phyloP scores from a whole-genome alignment of 2,113 vertebrate genomes.

The Pitta sordida region DNA sequence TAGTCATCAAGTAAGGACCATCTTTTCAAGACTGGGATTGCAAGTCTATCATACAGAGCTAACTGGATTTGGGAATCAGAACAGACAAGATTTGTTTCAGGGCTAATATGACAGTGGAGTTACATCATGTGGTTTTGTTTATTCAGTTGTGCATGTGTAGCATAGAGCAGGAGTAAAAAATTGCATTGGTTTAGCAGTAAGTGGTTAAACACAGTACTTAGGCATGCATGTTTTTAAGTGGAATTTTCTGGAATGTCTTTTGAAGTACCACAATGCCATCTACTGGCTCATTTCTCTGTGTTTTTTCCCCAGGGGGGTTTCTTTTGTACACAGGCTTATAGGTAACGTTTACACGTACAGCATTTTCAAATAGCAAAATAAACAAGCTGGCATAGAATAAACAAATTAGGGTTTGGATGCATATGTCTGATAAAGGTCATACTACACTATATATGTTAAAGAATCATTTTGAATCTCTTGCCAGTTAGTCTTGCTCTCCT shows the following conservation, averaged over 20 bases:
- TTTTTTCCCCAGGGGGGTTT: neutral
- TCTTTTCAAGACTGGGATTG: neutral
- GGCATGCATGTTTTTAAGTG: slow-evolving; percentile 12
- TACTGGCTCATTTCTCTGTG: slow-evolving; percentile 47
- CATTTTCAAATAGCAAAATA: neutral
- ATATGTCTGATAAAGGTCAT: neutral
- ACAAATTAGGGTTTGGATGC: neutral
- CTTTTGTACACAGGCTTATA: neutral
- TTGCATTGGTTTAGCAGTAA: slow-evolving; percentile 63
- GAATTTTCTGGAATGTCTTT: slow-evolving; percentile 26
- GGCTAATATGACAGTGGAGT: neutral
- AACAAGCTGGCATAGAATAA: neutral
- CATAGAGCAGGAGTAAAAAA: slow-evolving; percentile 56
- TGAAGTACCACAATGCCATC: slow-evolving; percentile 72
- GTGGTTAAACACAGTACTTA: slow-evolving; percentile 48
- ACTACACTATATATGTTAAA: neutral
- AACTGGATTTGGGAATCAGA: neutral
- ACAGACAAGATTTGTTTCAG: neutral
- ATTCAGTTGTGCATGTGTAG: slow-evolving; percentile 53
- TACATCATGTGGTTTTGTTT: slow-evolving; percentile 50
- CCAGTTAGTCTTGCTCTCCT: neutral
- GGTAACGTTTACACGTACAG: too few relatives aligned
- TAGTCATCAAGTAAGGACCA: neutral
- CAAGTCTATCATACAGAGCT: neutral
- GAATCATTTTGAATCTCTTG: neutral